phyloP scores from a whole-genome alignment of 2,113 vertebrate species.

The Saccopteryx bilineata region DNA sequence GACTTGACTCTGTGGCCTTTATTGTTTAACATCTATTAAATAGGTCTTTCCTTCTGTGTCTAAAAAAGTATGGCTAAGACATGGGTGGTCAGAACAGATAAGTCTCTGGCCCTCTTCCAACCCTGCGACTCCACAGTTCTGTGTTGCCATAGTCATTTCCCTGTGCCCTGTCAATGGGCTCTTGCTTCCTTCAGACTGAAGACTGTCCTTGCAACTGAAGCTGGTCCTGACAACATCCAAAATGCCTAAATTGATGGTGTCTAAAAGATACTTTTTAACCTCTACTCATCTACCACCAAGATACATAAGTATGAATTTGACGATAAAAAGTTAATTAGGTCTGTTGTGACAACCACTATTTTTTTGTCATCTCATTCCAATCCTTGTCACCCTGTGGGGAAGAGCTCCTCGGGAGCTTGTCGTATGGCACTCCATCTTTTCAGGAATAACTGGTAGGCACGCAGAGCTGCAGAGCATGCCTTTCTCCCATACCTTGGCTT shows the following conservation, averaged over 20 bases:
- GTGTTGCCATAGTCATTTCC: neutral
- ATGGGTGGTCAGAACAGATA: constrained; percentile 27
- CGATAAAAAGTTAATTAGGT: constrained; percentile 1
- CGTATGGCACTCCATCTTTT: neutral
- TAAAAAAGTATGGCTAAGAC: constrained; percentile 8
- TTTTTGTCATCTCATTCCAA: neutral
- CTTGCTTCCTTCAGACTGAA: constrained; percentile 35
- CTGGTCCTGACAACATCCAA: neutral
- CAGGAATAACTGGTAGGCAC: neutral
- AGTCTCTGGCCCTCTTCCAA: constrained; percentile 6
- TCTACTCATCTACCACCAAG: neutral
- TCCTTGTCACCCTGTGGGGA: neutral
- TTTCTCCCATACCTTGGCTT: neutral
- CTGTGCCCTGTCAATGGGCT: neutral
- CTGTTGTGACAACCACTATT: neutral
- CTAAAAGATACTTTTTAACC: neutral
- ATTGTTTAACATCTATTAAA: constrained; percentile 53
- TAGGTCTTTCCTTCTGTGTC: neutral
- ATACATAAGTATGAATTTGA: constrained; percentile 3
- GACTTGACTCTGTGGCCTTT: neutral
- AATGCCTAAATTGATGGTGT: neutral
- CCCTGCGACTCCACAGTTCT: neutral
- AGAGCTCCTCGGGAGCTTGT: neutral
- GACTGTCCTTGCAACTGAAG: neutral
- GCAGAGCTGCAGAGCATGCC: neutral